These are phyloP conservation scores for Hippocampus kuda DNA, from an alignment of 2,797 vertebrate species.

Conservation along the genomic window DNA sequence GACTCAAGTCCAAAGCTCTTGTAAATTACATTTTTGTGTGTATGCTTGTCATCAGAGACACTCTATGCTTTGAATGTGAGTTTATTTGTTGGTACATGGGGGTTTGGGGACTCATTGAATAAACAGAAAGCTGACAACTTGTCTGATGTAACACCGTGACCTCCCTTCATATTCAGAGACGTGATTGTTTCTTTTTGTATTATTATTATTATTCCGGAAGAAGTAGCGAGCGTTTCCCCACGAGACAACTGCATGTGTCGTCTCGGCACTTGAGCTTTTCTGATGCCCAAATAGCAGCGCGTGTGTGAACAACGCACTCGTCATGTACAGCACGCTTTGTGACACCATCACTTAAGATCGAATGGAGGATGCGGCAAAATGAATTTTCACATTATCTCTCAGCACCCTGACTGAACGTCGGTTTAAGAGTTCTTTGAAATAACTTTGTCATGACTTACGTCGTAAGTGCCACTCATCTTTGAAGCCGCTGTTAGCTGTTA, in stretches of 20 bases:
- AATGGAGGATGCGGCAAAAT: constrained; percentile 39
- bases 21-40: constrained; percentile 21
- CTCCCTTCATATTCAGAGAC: constrained; percentile 62
- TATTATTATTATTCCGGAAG: constrained; percentile 56
- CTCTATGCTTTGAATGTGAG: constrained; percentile 37
- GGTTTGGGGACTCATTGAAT: constrained; percentile 68
- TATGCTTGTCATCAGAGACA: constrained; percentile 60
- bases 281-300: constrained; percentile 58
- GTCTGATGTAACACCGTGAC: constrained; percentile 69
- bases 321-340: constrained; percentile 47
- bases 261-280: constrained; percentile 59
- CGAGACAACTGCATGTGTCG: constrained; percentile 56
- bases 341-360: constrained; percentile 62
- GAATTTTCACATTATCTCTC: constrained; percentile 29
- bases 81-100: constrained; percentile 54
- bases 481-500: not conserved
- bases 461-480: not conserved
- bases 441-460: not conserved
- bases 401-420: constrained; percentile 16
- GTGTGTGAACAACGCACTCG: constrained; percentile 56
- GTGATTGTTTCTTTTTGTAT: constrained; percentile 41
- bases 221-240: constrained; percentile 57
- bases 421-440: not conserved
- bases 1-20: not conserved
- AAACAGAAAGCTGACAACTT: constrained; percentile 70